phyloP scores from a whole-genome alignment of 2,888 invertebrate species.

The Philonicus albiceps region DNA sequence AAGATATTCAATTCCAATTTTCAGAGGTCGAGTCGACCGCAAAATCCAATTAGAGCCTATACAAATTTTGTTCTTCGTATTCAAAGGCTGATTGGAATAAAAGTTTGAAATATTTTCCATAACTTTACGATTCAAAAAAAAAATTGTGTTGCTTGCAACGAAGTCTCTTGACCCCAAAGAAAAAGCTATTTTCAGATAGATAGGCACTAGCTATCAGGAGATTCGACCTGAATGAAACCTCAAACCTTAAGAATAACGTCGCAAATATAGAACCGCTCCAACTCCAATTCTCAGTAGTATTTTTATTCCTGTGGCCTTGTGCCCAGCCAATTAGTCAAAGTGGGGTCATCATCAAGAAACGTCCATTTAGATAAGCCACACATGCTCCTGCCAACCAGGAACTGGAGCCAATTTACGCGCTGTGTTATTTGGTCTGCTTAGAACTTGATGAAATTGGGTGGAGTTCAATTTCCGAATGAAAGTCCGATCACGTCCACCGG shows the following conservation, averaged over 20 bases:
- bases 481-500: not conserved
- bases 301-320: not conserved
- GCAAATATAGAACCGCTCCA: not conserved
- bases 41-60: no score
- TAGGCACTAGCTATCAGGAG: not conserved
- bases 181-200: not conserved
- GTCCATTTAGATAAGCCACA: slow-evolving; percentile 17
- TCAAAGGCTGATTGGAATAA: no score
- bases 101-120: not conserved
- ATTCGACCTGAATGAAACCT: not conserved
- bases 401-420: not conserved
- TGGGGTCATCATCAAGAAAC: slow-evolving; percentile 10
- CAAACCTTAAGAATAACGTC: not conserved
- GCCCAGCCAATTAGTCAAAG: slow-evolving; percentile 28
- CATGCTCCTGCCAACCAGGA: slow-evolving; percentile 1
- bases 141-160: not conserved
- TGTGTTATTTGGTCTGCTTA: not conserved
- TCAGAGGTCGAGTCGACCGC: no score
- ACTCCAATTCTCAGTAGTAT: not conserved
- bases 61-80: no score
- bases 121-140: not conserved
- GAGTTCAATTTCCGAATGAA: slow-evolving; percentile 1
- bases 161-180: not conserved
- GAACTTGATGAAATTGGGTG: not conserved
- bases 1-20: no score